Evolutionary conservation across 2,888 invertebrate species (phyloP), one percentile per base, ranked within the genome.

Genomic region (Troilus luridus): DNA sequence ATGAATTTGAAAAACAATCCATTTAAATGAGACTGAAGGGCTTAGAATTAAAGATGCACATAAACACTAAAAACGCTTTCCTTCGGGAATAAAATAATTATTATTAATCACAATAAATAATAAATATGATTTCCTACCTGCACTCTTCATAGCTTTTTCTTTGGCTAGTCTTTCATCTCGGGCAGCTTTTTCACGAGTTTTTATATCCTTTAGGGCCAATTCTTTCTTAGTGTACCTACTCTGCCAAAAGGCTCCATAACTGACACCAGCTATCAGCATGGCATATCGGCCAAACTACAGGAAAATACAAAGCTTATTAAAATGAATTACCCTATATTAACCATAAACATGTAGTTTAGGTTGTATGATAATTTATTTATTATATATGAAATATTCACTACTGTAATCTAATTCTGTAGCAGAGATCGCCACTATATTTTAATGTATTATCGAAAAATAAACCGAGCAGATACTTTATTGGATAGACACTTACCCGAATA

Each of bases 281-380:
- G 96, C 96, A 97, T 98, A 98, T 94, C 98, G 95, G 91, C 96
- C 96, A 93, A 97, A 97, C 97, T 97, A 89, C 17, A 56, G 24
- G 6, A 67, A 24, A 67, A n/a, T 67, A 67, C 12, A 12, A 9
- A n/a, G 6, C 1, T 64, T 6, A 62, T n/a, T 64, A 1, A 64
- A 64, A 21, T 62, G 62, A 19, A 6, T 21, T 62, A 19, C 19
- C 19, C 1, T 5, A 54, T 19, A 5, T 85, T 0, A 27, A 14
- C 2, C 54, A 12, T 19, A 56, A 85, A 81, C 67, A 67, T 67
- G 24, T 24, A 2, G 3, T 24, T 21, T 21, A 81, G 54, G 1
- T 41, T 1, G 17, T 19, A 27, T 12, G 14, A 41, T 17, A 77
- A 6, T 54, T 54, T 14, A 6, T 54, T 54, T 81, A 0, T 14